Base-by-base conservation (phyloP, 2,888 invertebrate species). In the Catocala nupta region DNA sequence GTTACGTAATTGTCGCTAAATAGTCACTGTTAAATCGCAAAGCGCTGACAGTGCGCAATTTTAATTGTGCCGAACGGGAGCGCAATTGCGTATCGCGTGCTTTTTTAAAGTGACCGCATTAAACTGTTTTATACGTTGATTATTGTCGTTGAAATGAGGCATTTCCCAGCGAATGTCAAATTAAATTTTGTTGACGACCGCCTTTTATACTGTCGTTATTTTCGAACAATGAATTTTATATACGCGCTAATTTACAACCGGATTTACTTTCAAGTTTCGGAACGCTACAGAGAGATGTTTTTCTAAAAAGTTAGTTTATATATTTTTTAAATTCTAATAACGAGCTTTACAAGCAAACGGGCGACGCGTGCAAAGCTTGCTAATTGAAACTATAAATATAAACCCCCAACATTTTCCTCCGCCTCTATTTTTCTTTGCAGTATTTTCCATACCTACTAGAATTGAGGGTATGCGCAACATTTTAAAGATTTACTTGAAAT, bases 311-410 rank as follows among this genome's bases (percentile, higher is more conserved):
- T 73, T 63, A 49, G 69, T 59, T 70, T 72, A 70, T 77, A 73
- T 82, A 78, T 81, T 78, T 82, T 76, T 75, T 77, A 74, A 74
- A 81, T 79, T 80, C 76, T 83, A 82, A 81, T 82, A 83, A 81
- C 81, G 77, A 78, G 81, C 78, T 78, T 80, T 71, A 73, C 78
- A 77, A 75, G 70, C 71, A 70, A 74, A 75, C 78, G 73, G 79
- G 78, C 78, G 82, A 81, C 81, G 87, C 88, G 86, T 90, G 90
- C 88, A 80, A 85, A 85, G 81, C 84, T 50, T 83, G 85, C 87
- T 92, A 92, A 92, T 92, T 92, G 90, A 91, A 91, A 91, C 92
- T 90, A 91, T 91, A 92, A 92, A 92, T 92, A 91, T 88, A 86
- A 87, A 82, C 75, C 83, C 78, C 82, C 80, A 85, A 82, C 87